Conservation (phyloP, 2,797 vertebrate species). For the Siniperca scherzeri region DNA sequence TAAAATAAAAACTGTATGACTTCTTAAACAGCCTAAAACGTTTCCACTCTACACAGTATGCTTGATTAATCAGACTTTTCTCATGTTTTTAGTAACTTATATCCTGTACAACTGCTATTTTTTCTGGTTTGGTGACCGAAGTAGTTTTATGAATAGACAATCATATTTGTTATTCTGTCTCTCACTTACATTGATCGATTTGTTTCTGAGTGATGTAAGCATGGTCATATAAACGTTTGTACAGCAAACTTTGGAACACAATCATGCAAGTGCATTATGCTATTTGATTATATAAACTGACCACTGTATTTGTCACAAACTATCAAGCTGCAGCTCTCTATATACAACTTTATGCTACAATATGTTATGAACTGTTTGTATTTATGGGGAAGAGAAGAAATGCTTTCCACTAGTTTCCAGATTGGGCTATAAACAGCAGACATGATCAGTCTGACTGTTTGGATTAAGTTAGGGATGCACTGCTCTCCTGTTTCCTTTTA, state of each 20-base stretch:
- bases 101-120: conserved; percentile 35
- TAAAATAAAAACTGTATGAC: conserved; percentile 29
- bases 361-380: conserved; percentile 46
- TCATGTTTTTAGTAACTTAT: conserved; percentile 46
- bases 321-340: conserved; percentile 32
- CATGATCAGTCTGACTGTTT: conserved; percentile 2
- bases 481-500: conserved; percentile 27
- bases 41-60: conserved; percentile 21
- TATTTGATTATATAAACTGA: conserved; percentile 47
- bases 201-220: conserved; percentile 53
- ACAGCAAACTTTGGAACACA: conserved; percentile 45
- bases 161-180: conserved; percentile 67
- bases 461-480: conserved; percentile 18
- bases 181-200: conserved; percentile 43
- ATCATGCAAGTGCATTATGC: conserved; percentile 38
- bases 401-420: conserved; percentile 35
- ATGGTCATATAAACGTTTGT: conserved; percentile 53
- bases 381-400: conserved; percentile 47
- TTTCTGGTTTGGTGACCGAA: conserved; percentile 38
- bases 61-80: conserved; percentile 35
- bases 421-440: conserved; percentile 26
- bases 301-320: conserved; percentile 36
- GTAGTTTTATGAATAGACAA: conserved; percentile 67
- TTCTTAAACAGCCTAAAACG: conserved; percentile 33
- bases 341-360: conserved; percentile 43